Evolutionary conservation across 1,140 invertebrate genomes (phyloP).

Genomic region (Nomia melanderi): DNA sequence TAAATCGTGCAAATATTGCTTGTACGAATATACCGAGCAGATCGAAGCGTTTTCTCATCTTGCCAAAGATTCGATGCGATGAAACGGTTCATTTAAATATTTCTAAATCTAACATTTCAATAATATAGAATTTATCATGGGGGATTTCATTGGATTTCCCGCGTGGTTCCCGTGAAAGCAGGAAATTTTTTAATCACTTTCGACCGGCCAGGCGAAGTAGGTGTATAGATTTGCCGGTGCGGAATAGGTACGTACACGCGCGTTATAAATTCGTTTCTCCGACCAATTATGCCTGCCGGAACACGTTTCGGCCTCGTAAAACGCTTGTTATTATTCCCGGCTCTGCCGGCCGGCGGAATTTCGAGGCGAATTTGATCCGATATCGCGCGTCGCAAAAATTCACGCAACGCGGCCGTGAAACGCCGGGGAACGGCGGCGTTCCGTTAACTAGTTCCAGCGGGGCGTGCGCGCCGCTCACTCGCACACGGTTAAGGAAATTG

Average conservation of each 20-base stretch:
- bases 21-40: too few species aligned
- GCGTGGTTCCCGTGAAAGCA: too few species aligned
- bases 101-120: too few species aligned
- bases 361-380: conserved; percentile 1
- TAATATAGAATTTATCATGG: too few species aligned
- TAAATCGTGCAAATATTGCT: too few species aligned
- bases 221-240: neutral
- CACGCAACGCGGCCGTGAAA: neutral
- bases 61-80: too few species aligned
- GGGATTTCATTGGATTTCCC: too few species aligned
- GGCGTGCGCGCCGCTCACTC: neutral
- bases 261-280: neutral
- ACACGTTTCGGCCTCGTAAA: neutral
- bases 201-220: neutral
- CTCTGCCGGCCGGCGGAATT: neutral
- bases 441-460: neutral
- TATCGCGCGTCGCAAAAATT: neutral
- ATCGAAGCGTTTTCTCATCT: too few species aligned
- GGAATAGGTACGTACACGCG: neutral
- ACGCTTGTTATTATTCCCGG: neutral
- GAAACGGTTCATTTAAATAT: too few species aligned
- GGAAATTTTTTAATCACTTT: neutral
- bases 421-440: neutral
- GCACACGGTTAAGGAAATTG: conserved; percentile 1
- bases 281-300: neutral